These are phyloP conservation scores for Nymphicus hollandicus DNA, from an alignment of 2,113 vertebrate species.

Conservation along the genomic window DNA sequence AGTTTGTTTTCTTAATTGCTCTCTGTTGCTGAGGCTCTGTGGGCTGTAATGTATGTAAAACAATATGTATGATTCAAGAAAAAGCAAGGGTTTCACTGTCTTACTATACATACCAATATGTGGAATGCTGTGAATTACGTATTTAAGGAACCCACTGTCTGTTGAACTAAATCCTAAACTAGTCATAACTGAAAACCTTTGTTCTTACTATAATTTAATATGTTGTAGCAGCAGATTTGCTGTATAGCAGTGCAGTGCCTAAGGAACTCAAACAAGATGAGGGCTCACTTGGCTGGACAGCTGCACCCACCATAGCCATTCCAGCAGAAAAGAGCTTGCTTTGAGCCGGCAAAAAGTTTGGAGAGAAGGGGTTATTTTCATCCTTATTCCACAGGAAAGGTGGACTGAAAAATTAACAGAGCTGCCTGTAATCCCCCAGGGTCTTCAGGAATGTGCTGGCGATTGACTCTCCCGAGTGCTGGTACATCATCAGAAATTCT, in stretches of 20 bases:
- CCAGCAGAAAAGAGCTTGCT: neutral
- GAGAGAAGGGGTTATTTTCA: neutral
- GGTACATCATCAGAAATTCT: neutral
- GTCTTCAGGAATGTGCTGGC: neutral
- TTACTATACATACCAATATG: neutral
- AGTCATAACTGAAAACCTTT: neutral
- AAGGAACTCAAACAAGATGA: neutral
- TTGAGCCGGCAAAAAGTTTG: neutral
- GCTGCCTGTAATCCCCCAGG: neutral
- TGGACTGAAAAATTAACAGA: neutral
- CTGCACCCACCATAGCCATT: rapidly evolving
- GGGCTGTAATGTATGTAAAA: neutral
- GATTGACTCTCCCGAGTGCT: neutral
- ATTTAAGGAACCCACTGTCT: neutral
- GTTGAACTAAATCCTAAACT: neutral
- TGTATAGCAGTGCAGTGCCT: neutral
- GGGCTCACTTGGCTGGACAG: neutral
- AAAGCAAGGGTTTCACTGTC: neutral
- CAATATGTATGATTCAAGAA: neutral
- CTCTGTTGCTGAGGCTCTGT: neutral
- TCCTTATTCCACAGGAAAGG: neutral
- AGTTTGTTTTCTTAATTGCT: slow-evolving; percentile 46
- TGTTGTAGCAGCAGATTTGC: neutral
- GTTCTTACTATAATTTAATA: neutral
- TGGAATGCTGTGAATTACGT: neutral